Evolutionary conservation across 1,140 invertebrate species (phyloP).

Genomic region (Drosophila auraria): DNA sequence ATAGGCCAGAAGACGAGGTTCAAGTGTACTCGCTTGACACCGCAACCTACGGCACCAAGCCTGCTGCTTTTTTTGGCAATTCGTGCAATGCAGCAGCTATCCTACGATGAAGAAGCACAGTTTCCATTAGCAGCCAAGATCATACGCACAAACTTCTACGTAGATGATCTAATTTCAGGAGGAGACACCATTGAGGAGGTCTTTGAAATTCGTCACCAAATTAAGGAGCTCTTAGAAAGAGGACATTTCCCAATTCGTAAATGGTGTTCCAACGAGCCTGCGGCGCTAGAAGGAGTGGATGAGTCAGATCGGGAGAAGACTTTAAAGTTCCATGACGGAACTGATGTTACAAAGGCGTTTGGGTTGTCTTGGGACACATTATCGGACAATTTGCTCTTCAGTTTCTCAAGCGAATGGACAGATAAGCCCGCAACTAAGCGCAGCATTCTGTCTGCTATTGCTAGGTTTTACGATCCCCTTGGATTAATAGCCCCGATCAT

Average conservation of each 20-base stretch:
- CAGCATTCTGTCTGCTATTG: neutral
- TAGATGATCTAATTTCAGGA: slow-evolving; percentile 9
- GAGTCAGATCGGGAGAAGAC: neutral
- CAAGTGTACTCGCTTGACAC: no score
- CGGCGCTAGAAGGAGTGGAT: neutral
- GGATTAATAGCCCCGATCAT: slow-evolving; percentile 8
- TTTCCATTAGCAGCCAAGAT: slow-evolving; percentile 7
- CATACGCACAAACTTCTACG: slow-evolving; percentile 3
- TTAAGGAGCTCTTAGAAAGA: neutral
- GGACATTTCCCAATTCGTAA: slow-evolving; percentile 14
- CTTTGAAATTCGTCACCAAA: neutral
- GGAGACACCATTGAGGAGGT: neutral
- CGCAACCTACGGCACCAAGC: no score
- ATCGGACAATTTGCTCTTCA: slow-evolving; percentile 4
- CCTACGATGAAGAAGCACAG: slow-evolving; percentile 1
- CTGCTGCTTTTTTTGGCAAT: no score
- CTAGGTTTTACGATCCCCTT: slow-evolving; percentile 5
- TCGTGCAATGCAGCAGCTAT: slow-evolving; percentile 7
- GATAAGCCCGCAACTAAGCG: neutral
- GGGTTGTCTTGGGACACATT: neutral
- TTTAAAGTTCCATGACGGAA: slow-evolving; percentile 1
- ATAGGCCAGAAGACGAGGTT: no score
- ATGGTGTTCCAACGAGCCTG: slow-evolving; percentile 18
- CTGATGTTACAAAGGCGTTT: slow-evolving; percentile 4
- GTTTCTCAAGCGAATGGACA: neutral